Percentiles rank a stretch among this genome's conserved stretches.
Conservation (phyloP, 1,140 invertebrate species). For the Aradophagus sp. region DNA sequence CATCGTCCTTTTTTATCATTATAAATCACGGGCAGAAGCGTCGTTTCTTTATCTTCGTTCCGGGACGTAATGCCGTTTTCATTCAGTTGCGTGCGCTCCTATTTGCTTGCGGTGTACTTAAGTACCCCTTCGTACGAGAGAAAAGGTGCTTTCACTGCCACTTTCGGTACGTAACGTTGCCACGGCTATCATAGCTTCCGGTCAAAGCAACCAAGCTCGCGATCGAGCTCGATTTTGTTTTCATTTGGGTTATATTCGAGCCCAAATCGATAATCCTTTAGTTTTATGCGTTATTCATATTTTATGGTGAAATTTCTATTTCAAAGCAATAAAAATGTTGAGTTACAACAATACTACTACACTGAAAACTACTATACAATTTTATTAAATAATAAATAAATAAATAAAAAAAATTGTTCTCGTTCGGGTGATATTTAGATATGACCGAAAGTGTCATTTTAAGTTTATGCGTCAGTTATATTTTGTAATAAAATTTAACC, state of each 20-base stretch:
- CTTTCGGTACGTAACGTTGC: slow-evolving; percentile 42
- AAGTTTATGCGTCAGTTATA: too few species aligned
- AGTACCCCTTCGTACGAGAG: slow-evolving; percentile 40
- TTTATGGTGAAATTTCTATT: too few species aligned
- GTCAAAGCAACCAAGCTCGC: slow-evolving; percentile 58
- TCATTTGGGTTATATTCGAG: slow-evolving; percentile 66
- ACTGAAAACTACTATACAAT: too few species aligned
- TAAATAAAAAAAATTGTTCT: too few species aligned
- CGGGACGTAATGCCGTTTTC: slow-evolving; percentile 43
- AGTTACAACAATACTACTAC: too few species aligned
- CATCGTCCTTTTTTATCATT: too few species aligned
- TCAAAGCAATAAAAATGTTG: too few species aligned
- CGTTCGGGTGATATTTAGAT: too few species aligned
- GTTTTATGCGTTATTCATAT: slow-evolving; percentile 8
- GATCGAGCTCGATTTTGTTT: slow-evolving; percentile 66
- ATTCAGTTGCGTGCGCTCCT: slow-evolving; percentile 29
- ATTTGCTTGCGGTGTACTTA: slow-evolving; percentile 47
- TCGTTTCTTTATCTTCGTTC: slow-evolving; percentile 45
- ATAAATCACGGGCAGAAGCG: slow-evolving; percentile 23
- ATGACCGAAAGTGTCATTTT: too few species aligned
- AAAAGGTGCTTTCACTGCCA: slow-evolving; percentile 55
- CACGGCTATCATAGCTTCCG: slow-evolving; percentile 50
- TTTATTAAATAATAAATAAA: too few species aligned
- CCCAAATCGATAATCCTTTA: slow-evolving; percentile 13
- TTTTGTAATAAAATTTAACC: too few species aligned